Conservation (phyloP, 2,113 vertebrate genomes). For the Butastur rufipennis region DNA sequence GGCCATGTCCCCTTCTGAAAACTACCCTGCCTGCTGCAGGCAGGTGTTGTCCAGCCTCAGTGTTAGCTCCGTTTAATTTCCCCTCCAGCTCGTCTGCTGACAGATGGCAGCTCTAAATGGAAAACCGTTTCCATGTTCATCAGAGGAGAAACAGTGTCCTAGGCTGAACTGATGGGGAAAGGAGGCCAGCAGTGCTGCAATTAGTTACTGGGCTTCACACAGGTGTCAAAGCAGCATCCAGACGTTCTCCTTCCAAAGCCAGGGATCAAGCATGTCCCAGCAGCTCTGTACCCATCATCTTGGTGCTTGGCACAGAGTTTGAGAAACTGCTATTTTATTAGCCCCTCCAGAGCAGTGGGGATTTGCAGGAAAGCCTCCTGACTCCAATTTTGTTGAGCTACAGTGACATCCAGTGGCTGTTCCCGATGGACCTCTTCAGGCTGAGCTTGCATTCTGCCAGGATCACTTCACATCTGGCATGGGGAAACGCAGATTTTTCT, state of each 20-base stretch:
- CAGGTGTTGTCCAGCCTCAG: not conserved
- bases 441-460: not conserved
- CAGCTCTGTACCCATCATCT: not conserved
- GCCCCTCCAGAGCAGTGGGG: not conserved
- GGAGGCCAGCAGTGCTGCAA: not conserved
- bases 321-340: not conserved
- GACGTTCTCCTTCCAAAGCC: not conserved
- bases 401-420: slow-evolving; percentile 59
- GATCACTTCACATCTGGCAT: accelerated
- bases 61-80: not conserved
- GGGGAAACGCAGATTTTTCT: not conserved
- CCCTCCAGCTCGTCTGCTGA: not conserved
- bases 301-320: not conserved
- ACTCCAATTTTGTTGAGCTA: not conserved
- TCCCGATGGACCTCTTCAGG: not conserved
- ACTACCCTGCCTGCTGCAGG: not conserved
- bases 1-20: not conserved
- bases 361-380: not conserved
- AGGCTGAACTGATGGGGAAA: accelerated
- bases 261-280: not conserved
- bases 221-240: not conserved
- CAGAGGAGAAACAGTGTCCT: not conserved
- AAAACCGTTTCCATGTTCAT: not conserved
- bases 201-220: accelerated
- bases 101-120: not conserved